A percentile compares a stretch with the other conserved stretches of the same genome.
Evolutionary conservation across 2,888 invertebrate genomes (phyloP).

Genomic region (Phyllotreta cruciferae): DNA sequence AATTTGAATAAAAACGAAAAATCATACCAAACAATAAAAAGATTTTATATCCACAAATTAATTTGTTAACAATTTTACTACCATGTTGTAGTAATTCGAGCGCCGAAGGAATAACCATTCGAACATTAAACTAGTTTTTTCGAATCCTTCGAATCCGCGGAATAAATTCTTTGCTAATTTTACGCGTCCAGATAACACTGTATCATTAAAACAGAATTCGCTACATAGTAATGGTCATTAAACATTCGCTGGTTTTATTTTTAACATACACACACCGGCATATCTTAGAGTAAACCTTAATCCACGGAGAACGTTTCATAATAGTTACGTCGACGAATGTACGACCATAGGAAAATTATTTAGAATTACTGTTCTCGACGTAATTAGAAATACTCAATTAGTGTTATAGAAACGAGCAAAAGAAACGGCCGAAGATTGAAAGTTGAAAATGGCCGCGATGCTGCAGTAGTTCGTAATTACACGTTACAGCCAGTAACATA

Average conservation of each 20-base stretch:
- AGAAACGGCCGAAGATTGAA: conserved; percentile 31
- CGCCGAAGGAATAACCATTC: too few species aligned
- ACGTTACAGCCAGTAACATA: conserved; percentile 39
- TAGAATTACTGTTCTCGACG: conserved; percentile 21
- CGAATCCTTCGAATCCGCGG: too few species aligned
- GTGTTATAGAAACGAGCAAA: conserved; percentile 22
- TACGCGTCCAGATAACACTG: too few species aligned
- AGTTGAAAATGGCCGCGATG: conserved; percentile 23
- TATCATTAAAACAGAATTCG: background rate
- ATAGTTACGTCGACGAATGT: conserved; percentile 14
- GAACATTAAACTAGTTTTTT: too few species aligned
- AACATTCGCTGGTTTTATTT: conserved; percentile 10
- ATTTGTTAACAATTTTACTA: too few species aligned
- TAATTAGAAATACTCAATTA: conserved; percentile 28
- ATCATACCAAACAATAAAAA: too few species aligned
- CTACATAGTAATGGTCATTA: conserved; percentile 6
- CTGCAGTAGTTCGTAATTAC: conserved; percentile 46
- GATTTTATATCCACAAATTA: too few species aligned
- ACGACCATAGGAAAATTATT: conserved; percentile 22
- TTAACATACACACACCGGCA: conserved; percentile 1
- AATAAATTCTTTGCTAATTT: too few species aligned
- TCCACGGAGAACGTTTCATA: conserved; percentile 11
- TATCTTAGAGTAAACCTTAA: conserved; percentile 9
- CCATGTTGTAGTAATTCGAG: too few species aligned
- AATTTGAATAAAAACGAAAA: too few species aligned